Evolutionary conservation across 1,140 invertebrate species (phyloP), one percentile per base, ranked within the genome.

Genomic region (Doryteuthis pealeii): DNA sequence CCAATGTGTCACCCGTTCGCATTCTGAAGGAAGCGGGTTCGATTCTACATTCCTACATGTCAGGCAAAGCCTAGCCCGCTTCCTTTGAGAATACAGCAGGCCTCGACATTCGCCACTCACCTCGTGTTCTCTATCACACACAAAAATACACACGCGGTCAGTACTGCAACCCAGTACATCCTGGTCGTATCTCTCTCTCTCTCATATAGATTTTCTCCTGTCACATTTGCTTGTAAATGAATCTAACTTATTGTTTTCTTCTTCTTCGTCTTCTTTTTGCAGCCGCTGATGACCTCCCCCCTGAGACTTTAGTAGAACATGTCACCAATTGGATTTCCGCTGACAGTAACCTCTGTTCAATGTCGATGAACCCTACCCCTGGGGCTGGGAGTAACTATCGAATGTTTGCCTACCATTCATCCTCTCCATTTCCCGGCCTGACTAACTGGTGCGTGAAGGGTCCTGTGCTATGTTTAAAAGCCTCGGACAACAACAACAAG

Each of bases 401-500:
- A 26, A 83, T 84, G 31, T 82, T 82, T 69, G 77, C 80, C n/a
- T 82, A 79, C 31, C 83, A 83, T 74, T 81, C 80, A 22, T 84
- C 82, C 49, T 68, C 66, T 26, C 84, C 84, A 2, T 76, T 84
- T 26, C 78, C 78, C 43, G 84, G 84, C 26, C 79, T 86, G 4
- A 78, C 82, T 2, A 80, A 79, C 71, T 86, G 84, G 84, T 86
- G 84, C 73, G 81, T 83, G 65, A 75, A 82, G 32, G 84, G 84
- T 43, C 72, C 84, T 26, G 78, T 84, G 33, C 22, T 31, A 26
- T 71, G 62, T 35, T n/a, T 31, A 18, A 33, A 71, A 30, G 69
- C 73, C n/a, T 28, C n/a, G 6, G 76, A 74, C 33, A 74, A 72
- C 15, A 74, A 72, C 15, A 72, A 69, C 35, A 71, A 72, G 31